These are phyloP conservation scores for Neopipo cinnamomea DNA, from an alignment of 2,113 vertebrate genomes.

Conservation along the genomic window DNA sequence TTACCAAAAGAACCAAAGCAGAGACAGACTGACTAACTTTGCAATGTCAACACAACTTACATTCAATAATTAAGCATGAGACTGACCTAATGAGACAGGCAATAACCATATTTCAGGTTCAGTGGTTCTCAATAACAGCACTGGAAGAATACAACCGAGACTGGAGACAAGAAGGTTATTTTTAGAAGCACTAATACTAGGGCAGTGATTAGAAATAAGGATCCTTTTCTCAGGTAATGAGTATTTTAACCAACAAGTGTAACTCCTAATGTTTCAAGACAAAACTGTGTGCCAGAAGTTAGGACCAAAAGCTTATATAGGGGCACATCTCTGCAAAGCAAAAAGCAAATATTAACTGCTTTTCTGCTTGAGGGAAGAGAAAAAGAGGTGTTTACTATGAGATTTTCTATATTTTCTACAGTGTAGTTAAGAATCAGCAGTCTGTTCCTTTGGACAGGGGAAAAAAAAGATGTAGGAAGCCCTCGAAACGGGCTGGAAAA, in stretches of 20 bases:
- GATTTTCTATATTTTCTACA: neutral
- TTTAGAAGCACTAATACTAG: neutral
- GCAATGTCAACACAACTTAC: neutral
- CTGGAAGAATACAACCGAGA: neutral
- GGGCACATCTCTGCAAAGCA: neutral
- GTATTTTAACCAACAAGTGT: neutral
- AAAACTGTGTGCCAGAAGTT: neutral
- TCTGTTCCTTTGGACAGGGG: neutral
- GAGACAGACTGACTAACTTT: neutral
- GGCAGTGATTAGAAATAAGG: neutral
- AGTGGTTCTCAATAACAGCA: neutral
- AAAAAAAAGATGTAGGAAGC: neutral
- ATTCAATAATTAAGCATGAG: neutral
- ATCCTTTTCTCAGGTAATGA: neutral
- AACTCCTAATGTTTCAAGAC: neutral
- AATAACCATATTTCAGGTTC: conserved; percentile 9
- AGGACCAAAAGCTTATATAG: neutral
- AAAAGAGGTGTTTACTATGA: neutral
- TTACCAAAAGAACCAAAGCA: neutral
- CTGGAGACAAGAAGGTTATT: neutral
- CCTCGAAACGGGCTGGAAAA: neutral
- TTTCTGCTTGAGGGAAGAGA: neutral
- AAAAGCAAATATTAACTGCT: neutral
- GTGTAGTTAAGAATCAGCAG: neutral
- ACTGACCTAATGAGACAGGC: conserved; percentile 15